Conservation (phyloP, 2,113 vertebrate species). For the Oncorhynchus mykiss region DNA sequence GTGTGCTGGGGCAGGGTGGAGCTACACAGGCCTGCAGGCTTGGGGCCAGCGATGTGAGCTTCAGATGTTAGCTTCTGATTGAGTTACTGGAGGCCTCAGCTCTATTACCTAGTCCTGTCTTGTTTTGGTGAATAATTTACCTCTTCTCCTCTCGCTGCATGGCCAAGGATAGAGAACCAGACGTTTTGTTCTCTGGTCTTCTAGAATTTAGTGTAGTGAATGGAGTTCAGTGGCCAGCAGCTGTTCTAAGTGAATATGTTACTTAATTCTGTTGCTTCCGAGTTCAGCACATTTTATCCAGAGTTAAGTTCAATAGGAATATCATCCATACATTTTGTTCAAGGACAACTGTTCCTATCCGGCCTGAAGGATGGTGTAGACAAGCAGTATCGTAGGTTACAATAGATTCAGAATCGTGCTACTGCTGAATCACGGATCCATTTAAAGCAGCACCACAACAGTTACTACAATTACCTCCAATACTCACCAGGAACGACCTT, state of each 20-base stretch:
- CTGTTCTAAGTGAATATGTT: too few relatives aligned
- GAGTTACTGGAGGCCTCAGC: slow-evolving; percentile 58
- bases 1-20: slow-evolving; percentile 23
- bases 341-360: too few relatives aligned
- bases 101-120: slow-evolving; percentile 55
- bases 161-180: slow-evolving; percentile 40
- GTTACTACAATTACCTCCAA: too few relatives aligned
- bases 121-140: slow-evolving; percentile 73
- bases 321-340: too few relatives aligned
- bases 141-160: slow-evolving; percentile 2
- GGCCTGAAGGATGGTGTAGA: too few relatives aligned
- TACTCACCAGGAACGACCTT: too few relatives aligned
- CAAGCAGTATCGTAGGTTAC: too few relatives aligned
- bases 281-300: too few relatives aligned
- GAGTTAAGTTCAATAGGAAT: too few relatives aligned
- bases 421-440: slow-evolving; percentile 29
- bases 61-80: slow-evolving; percentile 60
- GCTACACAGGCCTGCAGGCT: background rate
- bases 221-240: background rate
- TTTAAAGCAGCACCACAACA: too few relatives aligned
- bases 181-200: slow-evolving; percentile 28
- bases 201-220: background rate
- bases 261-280: too few relatives aligned
- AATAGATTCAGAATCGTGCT: background rate
- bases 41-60: slow-evolving; percentile 42